A percentile compares a stretch with the other conserved stretches of the same genome.
Evolutionary conservation across 1,140 invertebrate genomes (phyloP).

Genomic region (Lepidurus packardi): DNA sequence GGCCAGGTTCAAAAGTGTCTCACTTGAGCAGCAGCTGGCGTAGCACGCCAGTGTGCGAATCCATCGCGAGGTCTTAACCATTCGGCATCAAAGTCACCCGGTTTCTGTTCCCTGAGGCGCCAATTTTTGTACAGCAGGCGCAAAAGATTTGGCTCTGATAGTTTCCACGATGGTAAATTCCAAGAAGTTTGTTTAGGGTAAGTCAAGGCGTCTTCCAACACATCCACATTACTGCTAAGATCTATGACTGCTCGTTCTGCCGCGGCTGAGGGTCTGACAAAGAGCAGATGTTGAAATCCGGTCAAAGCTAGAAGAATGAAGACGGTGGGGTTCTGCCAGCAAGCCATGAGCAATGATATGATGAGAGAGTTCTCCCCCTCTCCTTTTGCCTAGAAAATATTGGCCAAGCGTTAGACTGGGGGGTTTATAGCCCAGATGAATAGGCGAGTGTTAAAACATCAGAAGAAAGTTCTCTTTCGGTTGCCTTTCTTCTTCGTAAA

Average conservation of each 20-base stretch:
- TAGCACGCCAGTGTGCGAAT: not conserved
- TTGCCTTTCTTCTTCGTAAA: not conserved
- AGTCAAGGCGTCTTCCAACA: not conserved
- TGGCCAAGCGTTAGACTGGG: not conserved
- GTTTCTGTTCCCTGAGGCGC: not conserved
- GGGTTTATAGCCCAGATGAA: not conserved
- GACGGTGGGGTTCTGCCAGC: not conserved
- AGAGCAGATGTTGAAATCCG: not conserved
- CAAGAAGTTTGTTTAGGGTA: not conserved
- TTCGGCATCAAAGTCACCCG: not conserved
- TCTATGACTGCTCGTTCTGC: not conserved
- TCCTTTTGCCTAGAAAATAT: not conserved
- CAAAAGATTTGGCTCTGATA: not conserved
- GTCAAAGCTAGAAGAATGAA: not conserved
- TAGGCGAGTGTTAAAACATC: not conserved
- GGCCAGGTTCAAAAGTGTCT: not conserved
- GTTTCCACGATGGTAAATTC: not conserved
- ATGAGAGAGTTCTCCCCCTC: not conserved
- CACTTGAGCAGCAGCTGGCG: not conserved
- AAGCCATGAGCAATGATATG: not conserved
- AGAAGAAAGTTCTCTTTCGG: not conserved
- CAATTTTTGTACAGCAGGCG: not conserved
- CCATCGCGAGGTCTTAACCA: not conserved
- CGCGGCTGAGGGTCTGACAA: not conserved
- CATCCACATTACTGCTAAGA: not conserved